phyloP scores from a whole-genome alignment of 2,113 vertebrate species.

The Cottus gobio region DNA sequence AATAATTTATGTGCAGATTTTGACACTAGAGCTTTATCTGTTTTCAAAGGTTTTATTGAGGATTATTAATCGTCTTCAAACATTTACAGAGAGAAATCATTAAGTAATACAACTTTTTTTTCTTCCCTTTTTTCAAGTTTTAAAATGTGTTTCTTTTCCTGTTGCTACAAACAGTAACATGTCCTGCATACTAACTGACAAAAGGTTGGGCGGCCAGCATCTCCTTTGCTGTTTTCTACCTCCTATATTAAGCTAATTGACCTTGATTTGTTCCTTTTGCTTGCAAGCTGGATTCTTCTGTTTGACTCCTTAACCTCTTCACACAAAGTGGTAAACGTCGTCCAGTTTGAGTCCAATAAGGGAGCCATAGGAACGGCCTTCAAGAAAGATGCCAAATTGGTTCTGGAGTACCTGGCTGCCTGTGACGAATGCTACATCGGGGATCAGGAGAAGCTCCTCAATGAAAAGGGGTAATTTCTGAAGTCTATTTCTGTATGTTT shows the following conservation, averaged over 20 bases:
- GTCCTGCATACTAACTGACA: background rate
- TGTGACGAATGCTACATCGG: slow-evolving; percentile 90
- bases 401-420: slow-evolving; percentile 88
- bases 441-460: slow-evolving; percentile 89
- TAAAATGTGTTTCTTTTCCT: background rate
- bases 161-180: background rate
- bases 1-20: background rate
- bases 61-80: too few species aligned
- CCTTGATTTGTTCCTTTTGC: background rate
- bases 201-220: background rate
- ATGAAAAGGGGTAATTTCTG: slow-evolving; percentile 85
- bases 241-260: background rate
- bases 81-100: too few species aligned
- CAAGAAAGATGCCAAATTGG: slow-evolving; percentile 93
- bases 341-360: slow-evolving; percentile 94
- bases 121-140: background rate
- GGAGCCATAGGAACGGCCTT: slow-evolving; percentile 90
- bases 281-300: background rate
- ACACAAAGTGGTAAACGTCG: slow-evolving; percentile 88
- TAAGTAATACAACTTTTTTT: too few species aligned
- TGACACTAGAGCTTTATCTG: background rate
- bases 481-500: background rate
- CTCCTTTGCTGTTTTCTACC: background rate
- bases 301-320: slow-evolving; percentile 68
- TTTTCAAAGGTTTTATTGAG: background rate